phyloP scores from a whole-genome alignment of 2,797 vertebrate genomes.

The Pygocentrus nattereri region DNA sequence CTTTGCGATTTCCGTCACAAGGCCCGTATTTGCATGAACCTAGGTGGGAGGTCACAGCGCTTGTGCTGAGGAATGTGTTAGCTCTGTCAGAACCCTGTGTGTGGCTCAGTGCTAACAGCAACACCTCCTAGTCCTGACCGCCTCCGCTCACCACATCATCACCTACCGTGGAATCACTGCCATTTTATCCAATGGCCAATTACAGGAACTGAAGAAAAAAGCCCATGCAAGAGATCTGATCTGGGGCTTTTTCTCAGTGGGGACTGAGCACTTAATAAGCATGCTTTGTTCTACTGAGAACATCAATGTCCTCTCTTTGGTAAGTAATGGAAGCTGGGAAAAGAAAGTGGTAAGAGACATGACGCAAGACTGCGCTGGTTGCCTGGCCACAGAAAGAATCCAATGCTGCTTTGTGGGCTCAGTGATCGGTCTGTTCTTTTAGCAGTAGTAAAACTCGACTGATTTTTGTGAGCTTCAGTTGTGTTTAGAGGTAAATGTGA shows the following conservation, averaged over 20 bases:
- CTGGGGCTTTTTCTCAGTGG: neutral
- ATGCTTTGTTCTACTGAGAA: constrained; percentile 20
- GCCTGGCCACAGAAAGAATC: neutral
- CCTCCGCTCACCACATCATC: neutral
- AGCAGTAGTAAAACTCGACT: too few species aligned
- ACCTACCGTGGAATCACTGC: neutral
- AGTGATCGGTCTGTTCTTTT: neutral
- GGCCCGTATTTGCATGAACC: neutral
- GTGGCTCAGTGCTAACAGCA: constrained; percentile 17
- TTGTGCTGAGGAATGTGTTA: neutral
- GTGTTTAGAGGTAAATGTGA: neutral
- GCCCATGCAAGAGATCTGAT: neutral
- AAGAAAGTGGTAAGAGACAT: constrained; percentile 7
- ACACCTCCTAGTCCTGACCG: neutral
- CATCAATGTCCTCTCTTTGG: constrained; percentile 6
- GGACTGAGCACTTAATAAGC: constrained; percentile 17
- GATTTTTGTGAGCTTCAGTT: neutral
- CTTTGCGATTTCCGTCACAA: neutral
- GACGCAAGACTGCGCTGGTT: neutral
- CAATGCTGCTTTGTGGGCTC: neutral
- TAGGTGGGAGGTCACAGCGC: neutral
- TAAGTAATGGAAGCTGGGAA: constrained; percentile 5
- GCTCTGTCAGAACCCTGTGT: neutral
- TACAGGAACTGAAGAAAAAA: neutral
- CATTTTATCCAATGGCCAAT: neutral